These are phyloP conservation scores for Samia ricini DNA, from an alignment of 1,140 invertebrate genomes.

Conservation along the genomic window DNA sequence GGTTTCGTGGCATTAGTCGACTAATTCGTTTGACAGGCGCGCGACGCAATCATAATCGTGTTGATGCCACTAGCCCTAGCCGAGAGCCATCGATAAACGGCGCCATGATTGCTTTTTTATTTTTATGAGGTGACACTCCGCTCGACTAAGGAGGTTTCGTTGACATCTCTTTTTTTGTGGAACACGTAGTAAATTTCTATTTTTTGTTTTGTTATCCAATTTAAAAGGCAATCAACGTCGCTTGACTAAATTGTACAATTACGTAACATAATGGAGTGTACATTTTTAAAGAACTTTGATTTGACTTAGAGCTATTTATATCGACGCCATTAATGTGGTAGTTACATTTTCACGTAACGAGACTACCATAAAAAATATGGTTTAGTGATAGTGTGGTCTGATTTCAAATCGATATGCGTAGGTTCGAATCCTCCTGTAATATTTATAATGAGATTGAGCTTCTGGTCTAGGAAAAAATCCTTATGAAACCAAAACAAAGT, in stretches of 20 bases:
- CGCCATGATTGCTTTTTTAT: slow-evolving; percentile 20
- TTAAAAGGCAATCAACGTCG: background rate
- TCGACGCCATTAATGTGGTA: no score
- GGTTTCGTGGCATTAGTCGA: slow-evolving; percentile 38
- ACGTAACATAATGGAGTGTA: slow-evolving; percentile 2
- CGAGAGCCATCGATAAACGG: slow-evolving; percentile 27
- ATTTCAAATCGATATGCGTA: no score
- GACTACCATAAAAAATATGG: no score
- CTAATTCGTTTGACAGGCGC: slow-evolving; percentile 43
- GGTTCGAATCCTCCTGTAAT: no score
- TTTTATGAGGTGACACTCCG: slow-evolving; percentile 22
- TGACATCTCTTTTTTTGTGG: slow-evolving; percentile 5
- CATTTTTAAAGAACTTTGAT: background rate
- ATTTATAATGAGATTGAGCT: no score
- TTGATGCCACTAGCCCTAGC: slow-evolving; percentile 17
- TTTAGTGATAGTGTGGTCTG: no score
- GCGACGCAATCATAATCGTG: slow-evolving; percentile 31
- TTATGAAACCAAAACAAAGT: no score
- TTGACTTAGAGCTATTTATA: background rate
- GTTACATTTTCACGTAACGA: no score
- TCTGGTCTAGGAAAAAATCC: no score
- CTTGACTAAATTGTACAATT: background rate
- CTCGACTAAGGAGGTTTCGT: slow-evolving; percentile 5
- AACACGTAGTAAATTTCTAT: background rate
- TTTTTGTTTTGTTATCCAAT: background rate